A percentile compares a stretch with the other conserved stretches of the same genome.
These are phyloP conservation scores for Onthophagus sagittarius DNA, from an alignment of 2,888 invertebrate species.

Conservation along the genomic window DNA sequence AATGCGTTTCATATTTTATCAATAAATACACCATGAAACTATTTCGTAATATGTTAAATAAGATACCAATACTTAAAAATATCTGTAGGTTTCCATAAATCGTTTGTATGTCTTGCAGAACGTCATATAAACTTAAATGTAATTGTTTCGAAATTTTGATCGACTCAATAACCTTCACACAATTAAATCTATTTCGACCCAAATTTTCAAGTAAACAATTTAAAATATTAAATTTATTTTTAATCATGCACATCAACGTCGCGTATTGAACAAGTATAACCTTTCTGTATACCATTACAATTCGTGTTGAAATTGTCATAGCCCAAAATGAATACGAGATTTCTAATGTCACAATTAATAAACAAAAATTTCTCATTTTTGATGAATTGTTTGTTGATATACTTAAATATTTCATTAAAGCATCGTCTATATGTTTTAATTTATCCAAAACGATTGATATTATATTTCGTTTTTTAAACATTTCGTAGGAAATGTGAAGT, in stretches of 20 bases:
- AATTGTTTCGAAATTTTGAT: background rate
- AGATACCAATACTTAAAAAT: background rate
- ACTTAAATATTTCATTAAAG: background rate
- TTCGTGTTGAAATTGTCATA: background rate
- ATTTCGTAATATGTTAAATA: background rate
- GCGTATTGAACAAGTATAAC: slow-evolving; percentile 2
- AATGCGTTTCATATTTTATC: background rate
- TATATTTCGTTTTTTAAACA: background rate
- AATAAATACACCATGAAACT: background rate
- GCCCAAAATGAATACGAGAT: background rate
- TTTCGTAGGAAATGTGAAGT: background rate
- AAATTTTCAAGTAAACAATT: background rate
- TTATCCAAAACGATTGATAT: background rate
- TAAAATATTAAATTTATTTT: background rate
- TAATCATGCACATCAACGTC: slow-evolving; percentile 6
- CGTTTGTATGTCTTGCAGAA: background rate
- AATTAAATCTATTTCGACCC: background rate
- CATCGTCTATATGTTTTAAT: background rate
- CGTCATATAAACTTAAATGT: background rate
- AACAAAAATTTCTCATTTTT: background rate
- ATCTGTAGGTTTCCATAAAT: background rate
- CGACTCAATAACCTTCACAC: background rate
- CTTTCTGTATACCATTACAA: background rate
- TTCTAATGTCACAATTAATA: background rate
- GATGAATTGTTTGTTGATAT: background rate